Conservation (phyloP, 2,888 invertebrate genomes). For the Hyppa rectilinea region DNA sequence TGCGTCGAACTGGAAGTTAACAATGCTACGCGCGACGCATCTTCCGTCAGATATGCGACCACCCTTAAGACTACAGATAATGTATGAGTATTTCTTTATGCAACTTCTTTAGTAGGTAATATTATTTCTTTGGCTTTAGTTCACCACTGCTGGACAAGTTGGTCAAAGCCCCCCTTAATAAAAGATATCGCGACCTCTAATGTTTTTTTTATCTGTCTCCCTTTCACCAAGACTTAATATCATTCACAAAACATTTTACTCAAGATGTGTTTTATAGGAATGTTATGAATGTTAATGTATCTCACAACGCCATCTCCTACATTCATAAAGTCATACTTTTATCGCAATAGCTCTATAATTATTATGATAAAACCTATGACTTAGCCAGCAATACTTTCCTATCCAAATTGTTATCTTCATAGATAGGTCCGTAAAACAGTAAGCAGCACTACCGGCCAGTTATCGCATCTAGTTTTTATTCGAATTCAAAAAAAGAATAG, state of each 20-base stretch:
- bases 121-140: neutral
- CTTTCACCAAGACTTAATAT: neutral
- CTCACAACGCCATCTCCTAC: neutral
- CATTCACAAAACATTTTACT: neutral
- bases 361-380: conserved; percentile 14
- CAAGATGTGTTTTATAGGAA: neutral
- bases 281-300: neutral
- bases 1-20: too few relatives aligned
- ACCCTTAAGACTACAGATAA: neutral
- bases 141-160: neutral
- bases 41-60: too few relatives aligned
- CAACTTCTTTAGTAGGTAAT: too few relatives aligned
- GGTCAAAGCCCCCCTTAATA: too few relatives aligned
- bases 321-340: conserved; percentile 2
- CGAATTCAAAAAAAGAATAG: too few relatives aligned
- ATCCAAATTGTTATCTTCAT: conserved; percentile 1
- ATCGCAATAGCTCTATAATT: neutral
- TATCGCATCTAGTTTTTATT: neutral
- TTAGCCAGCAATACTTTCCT: conserved; percentile 4
- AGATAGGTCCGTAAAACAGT: conserved; percentile 26
- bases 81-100: too few relatives aligned
- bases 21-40: too few relatives aligned
- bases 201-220: neutral
- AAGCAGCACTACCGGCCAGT: neutral
- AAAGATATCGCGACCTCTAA: neutral